A percentile compares a stretch with the other conserved stretches of the same genome.
Evolutionary conservation across 2,888 invertebrate genomes (phyloP).

Genomic region (Lithosia quadra): DNA sequence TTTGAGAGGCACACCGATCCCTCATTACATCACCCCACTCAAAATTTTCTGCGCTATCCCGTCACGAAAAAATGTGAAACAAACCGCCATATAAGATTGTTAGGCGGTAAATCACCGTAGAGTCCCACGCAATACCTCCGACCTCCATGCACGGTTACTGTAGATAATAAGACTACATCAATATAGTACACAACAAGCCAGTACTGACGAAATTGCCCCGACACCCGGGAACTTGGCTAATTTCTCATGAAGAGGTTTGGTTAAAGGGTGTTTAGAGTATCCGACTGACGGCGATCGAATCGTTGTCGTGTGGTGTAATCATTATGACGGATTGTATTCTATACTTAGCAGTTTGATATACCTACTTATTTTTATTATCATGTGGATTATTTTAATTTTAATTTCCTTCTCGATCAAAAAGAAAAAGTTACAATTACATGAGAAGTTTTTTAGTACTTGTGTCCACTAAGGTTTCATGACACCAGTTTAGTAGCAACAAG

Average conservation of each 20-base stretch:
- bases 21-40: constrained; percentile 7
- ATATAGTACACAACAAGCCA: constrained; percentile 58
- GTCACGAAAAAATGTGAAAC: constrained; percentile 34
- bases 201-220: constrained; percentile 60
- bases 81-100: constrained; percentile 42
- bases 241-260: constrained; percentile 63
- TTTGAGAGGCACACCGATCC: background rate
- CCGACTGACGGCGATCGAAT: constrained; percentile 38
- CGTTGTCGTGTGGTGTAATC: constrained; percentile 14
- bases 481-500: background rate
- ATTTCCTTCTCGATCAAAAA: background rate
- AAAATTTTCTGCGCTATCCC: constrained; percentile 11
- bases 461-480: background rate
- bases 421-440: background rate
- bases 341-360: background rate
- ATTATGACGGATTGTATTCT: background rate
- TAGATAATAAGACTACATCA: constrained; percentile 57
- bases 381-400: no score
- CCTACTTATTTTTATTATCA: background rate
- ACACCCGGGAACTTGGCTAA: constrained; percentile 68
- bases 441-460: background rate
- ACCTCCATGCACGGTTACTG: constrained; percentile 49
- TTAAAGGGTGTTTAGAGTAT: constrained; percentile 34
- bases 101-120: constrained; percentile 48
- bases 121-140: constrained; percentile 47